Conservation (phyloP, 2,113 vertebrate genomes). For the Ceratotherium simum region DNA sequence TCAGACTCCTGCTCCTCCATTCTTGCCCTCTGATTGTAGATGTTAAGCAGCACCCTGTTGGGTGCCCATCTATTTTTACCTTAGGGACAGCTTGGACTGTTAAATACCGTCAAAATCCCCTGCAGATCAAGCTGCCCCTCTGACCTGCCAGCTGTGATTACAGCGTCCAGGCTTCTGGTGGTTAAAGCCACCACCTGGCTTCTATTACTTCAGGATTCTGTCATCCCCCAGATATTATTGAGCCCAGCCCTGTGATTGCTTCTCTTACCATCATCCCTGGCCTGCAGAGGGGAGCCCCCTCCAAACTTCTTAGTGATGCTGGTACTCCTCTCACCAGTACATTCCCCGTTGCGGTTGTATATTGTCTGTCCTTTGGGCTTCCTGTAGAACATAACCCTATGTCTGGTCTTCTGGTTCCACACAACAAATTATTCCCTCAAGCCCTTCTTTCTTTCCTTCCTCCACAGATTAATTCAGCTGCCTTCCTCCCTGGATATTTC, state of each 20-base stretch:
- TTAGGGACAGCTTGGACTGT: neutral
- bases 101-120: neutral
- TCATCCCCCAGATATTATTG: neutral
- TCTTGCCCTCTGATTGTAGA: neutral
- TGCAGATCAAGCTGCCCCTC: neutral
- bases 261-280: neutral
- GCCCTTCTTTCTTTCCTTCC: neutral
- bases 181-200: neutral
- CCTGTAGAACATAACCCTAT: neutral
- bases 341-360: neutral
- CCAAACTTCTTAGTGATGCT: neutral
- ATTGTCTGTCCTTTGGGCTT: neutral
- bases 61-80: neutral
- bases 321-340: neutral
- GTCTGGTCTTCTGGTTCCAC: neutral
- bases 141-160: neutral
- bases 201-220: neutral
- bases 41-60: neutral
- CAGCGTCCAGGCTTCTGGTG: neutral
- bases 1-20: neutral
- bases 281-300: neutral
- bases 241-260: neutral
- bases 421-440: neutral
- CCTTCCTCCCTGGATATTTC: neutral
- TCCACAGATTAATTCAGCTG: neutral